Evolutionary conservation across 2,888 invertebrate species (phyloP).

Genomic region (Operophtera brumata): DNA sequence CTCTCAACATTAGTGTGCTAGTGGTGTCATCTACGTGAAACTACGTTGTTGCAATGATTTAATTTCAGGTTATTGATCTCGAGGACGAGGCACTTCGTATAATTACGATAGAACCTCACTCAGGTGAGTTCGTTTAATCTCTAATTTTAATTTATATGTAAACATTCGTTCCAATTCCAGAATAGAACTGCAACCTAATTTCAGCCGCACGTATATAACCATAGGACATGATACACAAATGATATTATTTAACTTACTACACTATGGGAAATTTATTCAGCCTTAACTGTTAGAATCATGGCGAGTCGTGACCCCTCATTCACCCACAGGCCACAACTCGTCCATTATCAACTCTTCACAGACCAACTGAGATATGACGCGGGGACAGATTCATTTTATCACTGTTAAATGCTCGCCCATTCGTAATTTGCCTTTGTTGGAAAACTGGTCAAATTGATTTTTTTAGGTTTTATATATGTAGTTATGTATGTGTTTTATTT

Average conservation of each 20-base stretch:
- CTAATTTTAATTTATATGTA: no score
- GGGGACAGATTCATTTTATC: conserved; percentile 20
- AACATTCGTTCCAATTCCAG: no score
- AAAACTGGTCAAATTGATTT: conserved; percentile 11
- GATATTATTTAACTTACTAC: not conserved
- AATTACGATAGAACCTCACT: no score
- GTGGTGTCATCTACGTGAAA: no score
- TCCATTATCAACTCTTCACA: conserved; percentile 15
- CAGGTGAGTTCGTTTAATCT: no score
- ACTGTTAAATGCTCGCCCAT: conserved; percentile 37
- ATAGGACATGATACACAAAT: no score
- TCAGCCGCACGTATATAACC: no score
- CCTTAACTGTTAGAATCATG: conserved; percentile 1
- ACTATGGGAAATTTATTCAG: conserved; percentile 1
- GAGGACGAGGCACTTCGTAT: no score
- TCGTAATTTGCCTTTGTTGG: conserved; percentile 35
- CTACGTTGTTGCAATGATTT: no score
- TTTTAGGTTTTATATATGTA: conserved; percentile 10
- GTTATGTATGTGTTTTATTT: conserved; percentile 12
- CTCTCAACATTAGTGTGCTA: no score
- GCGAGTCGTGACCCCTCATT: conserved; percentile 1
- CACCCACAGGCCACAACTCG: conserved; percentile 2
- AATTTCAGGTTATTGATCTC: no score
- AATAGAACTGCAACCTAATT: no score
- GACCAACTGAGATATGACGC: conserved; percentile 7